Conservation (phyloP, 2,113 vertebrate genomes). For the Pterocles orientalis region DNA sequence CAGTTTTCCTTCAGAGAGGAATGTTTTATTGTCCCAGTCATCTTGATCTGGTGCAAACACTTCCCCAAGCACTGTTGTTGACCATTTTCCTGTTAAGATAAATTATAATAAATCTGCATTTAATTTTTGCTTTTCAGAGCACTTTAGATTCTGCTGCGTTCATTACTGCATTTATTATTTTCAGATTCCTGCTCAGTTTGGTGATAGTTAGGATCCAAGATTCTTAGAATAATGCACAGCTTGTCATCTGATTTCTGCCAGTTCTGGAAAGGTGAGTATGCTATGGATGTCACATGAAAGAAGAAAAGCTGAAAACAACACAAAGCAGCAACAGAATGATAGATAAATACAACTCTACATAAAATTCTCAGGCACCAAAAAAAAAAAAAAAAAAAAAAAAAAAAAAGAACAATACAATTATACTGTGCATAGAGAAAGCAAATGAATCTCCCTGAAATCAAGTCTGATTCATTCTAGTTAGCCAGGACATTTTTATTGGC, state of each 20-base stretch:
- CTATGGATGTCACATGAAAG: background rate
- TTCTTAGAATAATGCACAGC: conserved; percentile 3
- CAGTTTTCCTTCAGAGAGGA: conserved; percentile 83
- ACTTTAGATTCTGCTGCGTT: conserved; percentile 5
- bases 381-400: background rate
- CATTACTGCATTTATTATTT: conserved; percentile 40
- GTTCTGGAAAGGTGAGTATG: background rate
- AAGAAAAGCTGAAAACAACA: background rate
- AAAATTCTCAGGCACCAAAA: background rate
- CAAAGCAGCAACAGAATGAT: background rate
- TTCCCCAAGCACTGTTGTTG: conserved; percentile 83
- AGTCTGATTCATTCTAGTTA: background rate
- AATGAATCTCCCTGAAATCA: background rate
- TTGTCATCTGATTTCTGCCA: background rate
- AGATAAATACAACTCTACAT: background rate
- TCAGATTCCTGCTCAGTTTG: conserved; percentile 2
- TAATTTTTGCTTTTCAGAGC: conserved; percentile 48
- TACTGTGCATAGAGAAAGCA: background rate
- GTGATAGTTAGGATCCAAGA: conserved; percentile 3
- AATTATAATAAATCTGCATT: conserved; percentile 71
- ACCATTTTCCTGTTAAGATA: conserved; percentile 81
- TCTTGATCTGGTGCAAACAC: conserved; percentile 88
- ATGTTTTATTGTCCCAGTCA: conserved; percentile 94
- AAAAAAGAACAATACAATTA: background rate
- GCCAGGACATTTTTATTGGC: background rate